Percentiles rank a stretch among this genome's conserved stretches.
Conservation (phyloP, 2,113 vertebrate genomes). For the Amblyornis subalaris region DNA sequence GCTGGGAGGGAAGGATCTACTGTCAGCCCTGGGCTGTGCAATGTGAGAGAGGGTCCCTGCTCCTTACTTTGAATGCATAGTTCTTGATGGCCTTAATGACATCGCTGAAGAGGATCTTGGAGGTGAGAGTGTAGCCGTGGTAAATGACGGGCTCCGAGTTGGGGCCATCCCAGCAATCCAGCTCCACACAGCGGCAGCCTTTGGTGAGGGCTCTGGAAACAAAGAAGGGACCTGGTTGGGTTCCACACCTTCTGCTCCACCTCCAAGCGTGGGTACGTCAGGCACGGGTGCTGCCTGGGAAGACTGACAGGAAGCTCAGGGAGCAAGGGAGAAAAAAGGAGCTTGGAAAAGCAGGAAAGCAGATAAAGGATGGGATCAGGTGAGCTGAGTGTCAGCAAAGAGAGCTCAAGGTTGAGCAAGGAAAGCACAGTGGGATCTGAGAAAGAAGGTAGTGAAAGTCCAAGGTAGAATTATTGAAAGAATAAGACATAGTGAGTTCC, state of each 20-base stretch:
- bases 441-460: neutral
- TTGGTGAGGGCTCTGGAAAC: constrained; percentile 86
- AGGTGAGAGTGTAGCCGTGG: constrained; percentile 94
- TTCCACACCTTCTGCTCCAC: neutral
- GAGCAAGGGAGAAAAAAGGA: neutral
- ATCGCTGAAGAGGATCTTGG: constrained; percentile 92
- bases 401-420: neutral
- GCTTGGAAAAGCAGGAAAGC: neutral
- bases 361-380: neutral
- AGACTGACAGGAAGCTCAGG: neutral
- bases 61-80: constrained; percentile 89
- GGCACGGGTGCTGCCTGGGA: neutral
- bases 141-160: constrained; percentile 90
- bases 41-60: neutral
- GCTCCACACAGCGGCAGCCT: constrained; percentile 93
- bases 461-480: neutral
- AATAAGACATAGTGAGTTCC: neutral
- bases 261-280: neutral
- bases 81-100: constrained; percentile 89
- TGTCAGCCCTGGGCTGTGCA: neutral
- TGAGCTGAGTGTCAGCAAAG: neutral
- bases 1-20: neutral
- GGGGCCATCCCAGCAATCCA: constrained; percentile 93
- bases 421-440: neutral
- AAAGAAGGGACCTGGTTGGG: constrained; percentile 19